These are phyloP conservation scores for Guaruba guarouba DNA, from an alignment of 2,113 vertebrate species.

Conservation along the genomic window DNA sequence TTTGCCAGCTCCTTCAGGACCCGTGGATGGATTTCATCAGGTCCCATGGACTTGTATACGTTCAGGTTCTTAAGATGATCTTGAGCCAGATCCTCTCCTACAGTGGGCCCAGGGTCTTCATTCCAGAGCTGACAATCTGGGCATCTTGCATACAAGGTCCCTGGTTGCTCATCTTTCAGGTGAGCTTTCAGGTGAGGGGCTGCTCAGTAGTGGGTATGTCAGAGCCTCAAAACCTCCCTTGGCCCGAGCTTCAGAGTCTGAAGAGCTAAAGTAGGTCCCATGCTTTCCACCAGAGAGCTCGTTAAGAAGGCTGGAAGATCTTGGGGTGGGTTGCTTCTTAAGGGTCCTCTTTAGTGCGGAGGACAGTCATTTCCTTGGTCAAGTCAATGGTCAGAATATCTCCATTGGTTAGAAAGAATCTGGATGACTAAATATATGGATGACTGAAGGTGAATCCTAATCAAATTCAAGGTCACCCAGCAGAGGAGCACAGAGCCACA, in stretches of 20 bases:
- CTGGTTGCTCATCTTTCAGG: not conserved
- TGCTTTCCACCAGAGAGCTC: not conserved
- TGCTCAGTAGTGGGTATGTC: not conserved
- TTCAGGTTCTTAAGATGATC: too few species aligned
- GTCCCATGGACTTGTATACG: too few species aligned
- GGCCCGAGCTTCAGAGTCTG: not conserved
- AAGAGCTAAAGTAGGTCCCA: not conserved
- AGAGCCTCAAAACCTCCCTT: not conserved
- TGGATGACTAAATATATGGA: not conserved
- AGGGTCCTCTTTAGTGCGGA: not conserved
- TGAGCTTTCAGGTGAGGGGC: not conserved
- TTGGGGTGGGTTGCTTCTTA: not conserved
- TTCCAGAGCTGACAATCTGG: not conserved
- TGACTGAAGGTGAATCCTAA: not conserved
- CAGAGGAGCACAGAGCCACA: not conserved
- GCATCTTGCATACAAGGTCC: not conserved
- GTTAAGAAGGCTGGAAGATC: not conserved
- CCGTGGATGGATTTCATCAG: too few species aligned
- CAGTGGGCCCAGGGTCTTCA: too few species aligned
- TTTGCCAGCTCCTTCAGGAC: too few species aligned
- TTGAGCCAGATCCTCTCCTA: too few species aligned
- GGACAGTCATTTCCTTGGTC: not conserved
- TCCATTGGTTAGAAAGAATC: not conserved
- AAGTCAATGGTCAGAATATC: not conserved
- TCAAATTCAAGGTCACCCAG: not conserved